Evolutionary conservation across 2,888 invertebrate genomes (phyloP).

Genomic region (Acronicta psi): DNA sequence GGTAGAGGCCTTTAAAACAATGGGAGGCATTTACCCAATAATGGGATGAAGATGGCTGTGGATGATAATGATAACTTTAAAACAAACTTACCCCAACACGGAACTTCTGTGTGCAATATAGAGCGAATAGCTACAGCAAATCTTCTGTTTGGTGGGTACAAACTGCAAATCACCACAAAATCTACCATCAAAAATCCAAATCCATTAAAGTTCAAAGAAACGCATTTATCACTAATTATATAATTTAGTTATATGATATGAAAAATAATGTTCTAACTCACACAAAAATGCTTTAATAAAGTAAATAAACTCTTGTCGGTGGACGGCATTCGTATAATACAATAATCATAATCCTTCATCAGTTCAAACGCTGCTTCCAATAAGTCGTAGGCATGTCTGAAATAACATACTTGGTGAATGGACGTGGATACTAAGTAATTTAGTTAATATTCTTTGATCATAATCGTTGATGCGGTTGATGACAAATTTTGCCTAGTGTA

Average conservation of each 20-base stretch:
- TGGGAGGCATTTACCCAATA: too few relatives aligned
- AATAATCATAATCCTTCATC: slow-evolving; percentile 91
- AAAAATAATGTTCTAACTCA: slow-evolving; percentile 52
- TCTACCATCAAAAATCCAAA: not conserved
- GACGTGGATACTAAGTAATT: too few relatives aligned
- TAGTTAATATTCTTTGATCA: too few relatives aligned
- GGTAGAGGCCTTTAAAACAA: too few relatives aligned
- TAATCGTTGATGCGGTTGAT: too few relatives aligned
- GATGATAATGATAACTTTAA: too few relatives aligned
- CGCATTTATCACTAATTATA: too few relatives aligned
- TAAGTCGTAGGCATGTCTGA: slow-evolving; percentile 85
- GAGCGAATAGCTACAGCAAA: slow-evolving; percentile 67
- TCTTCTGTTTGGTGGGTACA: slow-evolving; percentile 69
- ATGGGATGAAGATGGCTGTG: too few relatives aligned
- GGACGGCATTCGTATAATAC: slow-evolving; percentile 88
- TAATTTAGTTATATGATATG: too few relatives aligned
- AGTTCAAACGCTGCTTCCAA: slow-evolving; percentile 91
- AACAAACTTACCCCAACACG: slow-evolving; percentile 70
- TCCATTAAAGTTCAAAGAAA: too few relatives aligned
- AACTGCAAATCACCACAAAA: slow-evolving; percentile 63
- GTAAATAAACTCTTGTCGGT: slow-evolving; percentile 74
- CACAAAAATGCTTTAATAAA: slow-evolving; percentile 87
- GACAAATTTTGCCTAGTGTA: too few relatives aligned
- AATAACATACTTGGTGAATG: too few relatives aligned
- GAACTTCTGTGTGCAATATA: slow-evolving; percentile 78